Conservation (phyloP, 2,113 vertebrate genomes). For the Indicator maculatus region DNA sequence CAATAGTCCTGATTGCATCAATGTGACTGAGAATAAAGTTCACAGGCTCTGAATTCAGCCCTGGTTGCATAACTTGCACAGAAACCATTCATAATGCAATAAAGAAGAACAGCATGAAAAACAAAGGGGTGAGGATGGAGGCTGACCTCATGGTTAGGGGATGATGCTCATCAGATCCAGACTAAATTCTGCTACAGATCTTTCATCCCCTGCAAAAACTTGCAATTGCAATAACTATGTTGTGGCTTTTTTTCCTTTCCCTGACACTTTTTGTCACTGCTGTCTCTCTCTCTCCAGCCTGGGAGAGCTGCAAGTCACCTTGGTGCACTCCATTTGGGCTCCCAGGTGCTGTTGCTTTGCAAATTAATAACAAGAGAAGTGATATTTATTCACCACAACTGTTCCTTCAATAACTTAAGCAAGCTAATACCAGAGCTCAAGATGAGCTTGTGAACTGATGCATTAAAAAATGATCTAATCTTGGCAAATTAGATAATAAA, state of each 20-base stretch:
- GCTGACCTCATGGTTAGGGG: background rate
- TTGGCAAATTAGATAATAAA: conserved; percentile 50
- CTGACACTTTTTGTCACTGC: background rate
- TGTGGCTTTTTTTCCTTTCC: background rate
- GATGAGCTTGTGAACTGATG: background rate
- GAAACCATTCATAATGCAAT: background rate
- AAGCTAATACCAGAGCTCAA: background rate
- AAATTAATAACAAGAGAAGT: background rate
- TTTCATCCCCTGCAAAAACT: background rate
- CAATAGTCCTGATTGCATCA: background rate
- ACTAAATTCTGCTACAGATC: background rate
- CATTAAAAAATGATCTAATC: conserved; percentile 5
- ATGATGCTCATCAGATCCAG: background rate
- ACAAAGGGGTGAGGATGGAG: background rate
- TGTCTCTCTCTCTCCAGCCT: background rate
- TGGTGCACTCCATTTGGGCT: background rate
- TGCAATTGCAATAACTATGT: background rate
- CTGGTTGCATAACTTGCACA: background rate
- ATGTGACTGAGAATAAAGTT: too few species aligned
- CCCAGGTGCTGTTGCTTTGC: background rate
- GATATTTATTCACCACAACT: background rate
- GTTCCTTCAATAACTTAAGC: background rate
- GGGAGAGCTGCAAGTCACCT: background rate
- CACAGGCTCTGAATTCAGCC: background rate
- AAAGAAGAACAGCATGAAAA: background rate